These are phyloP conservation scores for Sinonovacula constricta DNA, from an alignment of 1,140 invertebrate species.

Conservation along the genomic window DNA sequence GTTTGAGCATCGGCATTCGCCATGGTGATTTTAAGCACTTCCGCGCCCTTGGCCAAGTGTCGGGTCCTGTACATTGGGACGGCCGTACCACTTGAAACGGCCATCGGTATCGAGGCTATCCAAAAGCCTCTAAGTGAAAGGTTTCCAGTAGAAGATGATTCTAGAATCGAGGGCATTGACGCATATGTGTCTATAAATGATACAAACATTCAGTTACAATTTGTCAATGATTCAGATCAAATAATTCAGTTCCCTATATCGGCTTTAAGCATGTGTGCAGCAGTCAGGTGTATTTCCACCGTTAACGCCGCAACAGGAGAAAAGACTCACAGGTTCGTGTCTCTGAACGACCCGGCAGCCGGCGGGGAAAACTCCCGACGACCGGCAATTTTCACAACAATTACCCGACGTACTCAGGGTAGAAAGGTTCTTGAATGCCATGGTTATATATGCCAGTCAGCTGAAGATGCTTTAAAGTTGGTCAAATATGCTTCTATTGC, in stretches of 20 bases:
- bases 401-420: conserved; percentile 95
- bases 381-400: conserved; percentile 98
- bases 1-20: no score
- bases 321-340: conserved; percentile 87
- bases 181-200: conserved; percentile 94
- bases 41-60: conserved; percentile 80
- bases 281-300: conserved; percentile 82
- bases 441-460: conserved; percentile 95
- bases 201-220: conserved; percentile 96
- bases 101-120: conserved; percentile 96
- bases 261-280: conserved; percentile 97
- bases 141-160: conserved; percentile 81
- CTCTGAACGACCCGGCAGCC: conserved; percentile 90
- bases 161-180: conserved; percentile 70
- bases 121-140: conserved; percentile 97
- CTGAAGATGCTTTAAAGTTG: conserved; percentile 72
- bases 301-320: conserved; percentile 72
- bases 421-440: conserved; percentile 99
- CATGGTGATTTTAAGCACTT: conserved; percentile 63
- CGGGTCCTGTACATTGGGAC: conserved; percentile 98
- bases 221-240: conserved; percentile 96
- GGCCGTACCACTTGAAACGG: conserved; percentile 97
- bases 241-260: conserved; percentile 98
- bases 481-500: conserved; percentile 72
- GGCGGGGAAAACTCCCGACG: conserved; percentile 82